Percentiles rank a stretch among this genome's conserved stretches.
Evolutionary conservation across 1,140 invertebrate genomes (phyloP).

Genomic region (Atta colombica): DNA sequence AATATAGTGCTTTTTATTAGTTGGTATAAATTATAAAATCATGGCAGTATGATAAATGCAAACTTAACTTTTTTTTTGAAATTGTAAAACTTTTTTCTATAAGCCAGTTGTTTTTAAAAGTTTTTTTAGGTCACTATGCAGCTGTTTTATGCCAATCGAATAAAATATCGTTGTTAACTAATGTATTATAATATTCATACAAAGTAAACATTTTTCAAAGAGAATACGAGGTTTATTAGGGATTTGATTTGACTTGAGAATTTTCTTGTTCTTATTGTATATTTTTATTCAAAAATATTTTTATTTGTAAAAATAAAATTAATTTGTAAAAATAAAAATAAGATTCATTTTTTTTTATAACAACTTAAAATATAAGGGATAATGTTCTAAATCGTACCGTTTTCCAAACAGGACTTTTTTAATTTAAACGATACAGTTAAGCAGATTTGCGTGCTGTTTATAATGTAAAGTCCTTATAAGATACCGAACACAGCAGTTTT

Average conservation of each 20-base stretch:
- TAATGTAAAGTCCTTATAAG: too few species aligned
- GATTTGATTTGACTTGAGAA: background rate
- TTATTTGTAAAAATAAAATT: background rate
- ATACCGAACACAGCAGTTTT: too few species aligned
- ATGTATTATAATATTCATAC: conserved; percentile 8
- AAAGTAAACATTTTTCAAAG: background rate
- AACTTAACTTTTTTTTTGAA: conserved; percentile 16
- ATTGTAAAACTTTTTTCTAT: background rate
- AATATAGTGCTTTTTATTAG: background rate
- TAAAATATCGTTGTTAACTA: conserved; percentile 23
- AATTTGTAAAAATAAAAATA: too few species aligned
- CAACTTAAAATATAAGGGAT: too few species aligned
- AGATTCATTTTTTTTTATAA: background rate
- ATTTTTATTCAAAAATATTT: background rate
- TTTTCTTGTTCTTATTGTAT: background rate
- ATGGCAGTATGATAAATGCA: conserved; percentile 1
- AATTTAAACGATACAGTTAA: too few species aligned
- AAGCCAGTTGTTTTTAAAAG: background rate
- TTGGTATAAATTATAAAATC: conserved; percentile 10
- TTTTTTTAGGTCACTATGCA: conserved; percentile 16
- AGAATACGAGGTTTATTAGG: background rate
- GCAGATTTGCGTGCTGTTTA: too few species aligned
- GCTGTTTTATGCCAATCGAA: conserved; percentile 39
- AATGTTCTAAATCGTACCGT: too few species aligned
- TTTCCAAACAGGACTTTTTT: too few species aligned